Percentiles rank a stretch among this genome's conserved stretches.
phyloP scores from a whole-genome alignment of 30 jellyfish, hydroid and myxozoan genomes.

The Aurelia sp. region DNA sequence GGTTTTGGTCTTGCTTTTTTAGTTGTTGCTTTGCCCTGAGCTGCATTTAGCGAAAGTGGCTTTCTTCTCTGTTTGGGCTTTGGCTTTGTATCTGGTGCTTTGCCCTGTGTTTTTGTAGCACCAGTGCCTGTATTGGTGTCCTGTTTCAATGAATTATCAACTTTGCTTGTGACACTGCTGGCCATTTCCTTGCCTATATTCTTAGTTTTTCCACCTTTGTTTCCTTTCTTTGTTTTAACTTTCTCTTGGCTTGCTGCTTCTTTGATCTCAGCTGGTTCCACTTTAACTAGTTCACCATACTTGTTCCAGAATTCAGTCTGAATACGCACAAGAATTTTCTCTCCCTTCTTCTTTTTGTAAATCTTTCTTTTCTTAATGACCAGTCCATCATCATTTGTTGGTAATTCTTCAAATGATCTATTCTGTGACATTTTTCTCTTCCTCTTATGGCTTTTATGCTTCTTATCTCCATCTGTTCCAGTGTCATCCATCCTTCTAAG shows the following conservation, averaged over 20 bases:
- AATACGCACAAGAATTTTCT: conserved; percentile 71
- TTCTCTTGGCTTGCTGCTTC: conserved; percentile 14
- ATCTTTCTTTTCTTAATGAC: conserved; percentile 78
- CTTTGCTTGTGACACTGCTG: background rate
- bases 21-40: background rate
- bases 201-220: conserved; percentile 1
- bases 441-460: conserved; percentile 51
- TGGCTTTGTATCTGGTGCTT: background rate
- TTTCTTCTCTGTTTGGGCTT: background rate
- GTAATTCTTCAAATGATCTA: background rate
- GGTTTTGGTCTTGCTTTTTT: background rate
- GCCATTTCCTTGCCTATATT: background rate
- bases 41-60: background rate
- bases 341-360: conserved; percentile 81
- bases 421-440: conserved; percentile 40
- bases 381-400: conserved; percentile 10
- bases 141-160: background rate
- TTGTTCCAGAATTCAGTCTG: conserved; percentile 78
- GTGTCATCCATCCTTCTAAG: background rate
- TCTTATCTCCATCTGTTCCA: background rate
- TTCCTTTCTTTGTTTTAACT: background rate
- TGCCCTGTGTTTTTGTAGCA: background rate
- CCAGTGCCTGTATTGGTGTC: too few relatives aligned
- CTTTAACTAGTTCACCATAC: conserved; percentile 74
- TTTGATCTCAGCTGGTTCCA: conserved; percentile 60